Evolutionary conservation across 2,888 invertebrate species (phyloP).

Genomic region (Charanyca ferruginea): DNA sequence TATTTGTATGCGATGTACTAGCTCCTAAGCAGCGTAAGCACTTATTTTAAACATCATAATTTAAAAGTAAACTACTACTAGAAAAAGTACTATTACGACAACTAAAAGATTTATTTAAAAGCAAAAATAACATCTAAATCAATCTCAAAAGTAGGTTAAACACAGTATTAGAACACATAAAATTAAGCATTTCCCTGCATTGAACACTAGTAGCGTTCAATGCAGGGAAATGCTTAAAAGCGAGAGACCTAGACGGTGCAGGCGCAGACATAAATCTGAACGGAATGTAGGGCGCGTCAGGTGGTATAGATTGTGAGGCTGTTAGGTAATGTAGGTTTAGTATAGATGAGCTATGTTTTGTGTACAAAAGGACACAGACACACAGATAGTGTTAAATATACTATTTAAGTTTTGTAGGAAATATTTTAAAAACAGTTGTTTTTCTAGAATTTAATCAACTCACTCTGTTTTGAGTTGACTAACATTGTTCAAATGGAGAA

Average conservation of each 20-base stretch:
- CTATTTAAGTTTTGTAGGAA: too few species aligned
- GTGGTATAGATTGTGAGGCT: constrained; percentile 47
- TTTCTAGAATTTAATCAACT: too few species aligned
- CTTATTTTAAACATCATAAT: too few species aligned
- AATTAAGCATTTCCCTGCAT: constrained; percentile 58
- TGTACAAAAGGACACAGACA: background rate
- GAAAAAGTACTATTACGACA: too few species aligned
- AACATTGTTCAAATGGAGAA: too few species aligned
- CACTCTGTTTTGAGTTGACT: too few species aligned
- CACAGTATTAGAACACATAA: constrained; percentile 51
- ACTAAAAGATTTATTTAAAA: constrained; percentile 4
- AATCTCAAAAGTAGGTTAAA: constrained; percentile 48
- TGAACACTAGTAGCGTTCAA: constrained; percentile 37
- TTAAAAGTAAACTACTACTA: too few species aligned
- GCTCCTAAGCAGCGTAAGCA: background rate
- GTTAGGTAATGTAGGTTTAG: constrained; percentile 47
- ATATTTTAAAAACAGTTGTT: too few species aligned
- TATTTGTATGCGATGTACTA: too few species aligned
- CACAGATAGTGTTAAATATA: too few species aligned
- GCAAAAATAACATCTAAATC: constrained; percentile 45
- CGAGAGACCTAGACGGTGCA: constrained; percentile 50
- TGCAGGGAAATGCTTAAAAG: too few species aligned
- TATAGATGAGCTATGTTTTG: constrained; percentile 39
- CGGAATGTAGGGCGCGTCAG: constrained; percentile 73
- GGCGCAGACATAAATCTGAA: constrained; percentile 71